Conservation (phyloP, 2,797 vertebrate species). For the Liasis olivaceus region DNA sequence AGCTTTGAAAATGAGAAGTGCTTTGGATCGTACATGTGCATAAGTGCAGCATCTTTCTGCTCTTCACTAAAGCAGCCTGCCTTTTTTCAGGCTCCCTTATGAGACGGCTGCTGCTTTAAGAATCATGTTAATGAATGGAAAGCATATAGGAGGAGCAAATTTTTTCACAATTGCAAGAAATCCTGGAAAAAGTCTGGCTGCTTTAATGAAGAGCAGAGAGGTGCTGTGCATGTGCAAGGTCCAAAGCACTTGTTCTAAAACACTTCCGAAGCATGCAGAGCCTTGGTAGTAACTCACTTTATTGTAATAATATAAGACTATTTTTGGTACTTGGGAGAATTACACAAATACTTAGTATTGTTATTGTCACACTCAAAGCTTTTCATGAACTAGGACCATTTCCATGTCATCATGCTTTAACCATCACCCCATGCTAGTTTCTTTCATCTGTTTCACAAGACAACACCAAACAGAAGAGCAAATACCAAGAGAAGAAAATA, state of each 20-base stretch:
- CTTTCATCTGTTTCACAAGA: not conserved
- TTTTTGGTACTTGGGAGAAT: not conserved
- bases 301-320: not conserved
- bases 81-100: not conserved
- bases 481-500: no score
- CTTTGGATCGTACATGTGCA: not conserved
- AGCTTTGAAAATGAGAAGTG: not conserved
- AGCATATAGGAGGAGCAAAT: not conserved
- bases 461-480: not conserved
- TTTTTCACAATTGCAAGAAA: not conserved
- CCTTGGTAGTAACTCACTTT: not conserved
- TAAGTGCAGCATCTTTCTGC: not conserved
- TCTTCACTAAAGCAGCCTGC: not conserved
- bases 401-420: not conserved
- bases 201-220: not conserved
- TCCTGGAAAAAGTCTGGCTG: not conserved
- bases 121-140: not conserved
- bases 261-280: not conserved
- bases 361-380: not conserved
- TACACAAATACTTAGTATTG: not conserved
- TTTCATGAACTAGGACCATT: not conserved
- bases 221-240: not conserved
- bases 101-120: not conserved
- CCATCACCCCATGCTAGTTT: not conserved
- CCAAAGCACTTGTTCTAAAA: not conserved